Percentiles rank a stretch among this genome's conserved stretches.
Conservation (phyloP, 2,888 invertebrate species). For the Homarus gammarus region DNA sequence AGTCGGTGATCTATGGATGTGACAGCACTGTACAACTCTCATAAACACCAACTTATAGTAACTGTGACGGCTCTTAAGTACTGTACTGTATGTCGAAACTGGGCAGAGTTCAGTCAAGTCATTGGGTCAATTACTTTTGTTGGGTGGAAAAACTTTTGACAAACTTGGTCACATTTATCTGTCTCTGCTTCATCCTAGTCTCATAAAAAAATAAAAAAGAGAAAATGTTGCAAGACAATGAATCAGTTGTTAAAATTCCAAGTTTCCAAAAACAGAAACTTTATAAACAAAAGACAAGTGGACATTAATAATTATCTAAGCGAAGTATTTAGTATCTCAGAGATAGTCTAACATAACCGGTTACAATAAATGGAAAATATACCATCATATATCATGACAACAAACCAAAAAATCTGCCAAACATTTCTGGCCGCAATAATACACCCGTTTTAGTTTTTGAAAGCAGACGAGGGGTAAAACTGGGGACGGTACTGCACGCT, state of each 20-base stretch:
- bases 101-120: no score
- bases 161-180: not conserved
- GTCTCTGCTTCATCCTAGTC: not conserved
- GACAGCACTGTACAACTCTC: no score
- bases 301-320: not conserved
- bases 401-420: not conserved
- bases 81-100: no score
- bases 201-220: not conserved
- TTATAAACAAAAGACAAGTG: not conserved
- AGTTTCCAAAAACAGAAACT: no score
- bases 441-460: conserved; percentile 41
- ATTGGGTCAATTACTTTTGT: no score
- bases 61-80: no score
- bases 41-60: no score
- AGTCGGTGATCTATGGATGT: no score
- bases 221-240: conserved; percentile 9
- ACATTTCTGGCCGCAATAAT: conserved; percentile 47
- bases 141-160: not conserved
- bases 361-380: not conserved
- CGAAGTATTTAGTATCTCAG: not conserved
- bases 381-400: conserved; percentile 6
- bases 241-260: not conserved
- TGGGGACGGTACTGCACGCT: not conserved
- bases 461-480: not conserved
- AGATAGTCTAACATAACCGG: not conserved